Base-by-base conservation (phyloP, 2,797 vertebrate genomes). In the Takifugu rubripes region DNA sequence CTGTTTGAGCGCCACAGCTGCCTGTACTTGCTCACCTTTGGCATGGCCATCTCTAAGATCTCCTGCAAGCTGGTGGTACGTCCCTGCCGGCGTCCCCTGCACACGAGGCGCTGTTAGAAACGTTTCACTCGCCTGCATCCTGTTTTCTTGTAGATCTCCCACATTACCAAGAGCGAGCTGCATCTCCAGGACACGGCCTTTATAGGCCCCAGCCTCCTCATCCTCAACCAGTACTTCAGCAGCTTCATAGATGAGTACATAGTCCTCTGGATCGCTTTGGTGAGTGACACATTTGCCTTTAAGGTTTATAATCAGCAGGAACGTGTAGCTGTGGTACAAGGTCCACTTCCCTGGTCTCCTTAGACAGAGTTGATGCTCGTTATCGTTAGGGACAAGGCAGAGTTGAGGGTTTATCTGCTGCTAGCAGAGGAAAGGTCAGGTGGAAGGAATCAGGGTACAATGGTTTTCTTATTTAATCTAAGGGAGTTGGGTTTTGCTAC, bases 151-250 rank as follows among this genome's bases (percentile, higher is more conserved):
- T 25, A 99, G 97, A 74, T 99, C 50, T 96, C 97, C 60, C 96
- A 99, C 84, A 99, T 99, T 95, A 96, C 96, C 54, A 99, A 94
- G 92, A 99, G 96, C 83, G 94, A 97, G 89, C 85, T 99, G 52
- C 84, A 90, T 78, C 93, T 98, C 76, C 92, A 94, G 48, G 97
- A 99, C 74, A 92, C 93, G 16, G 93, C 94, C 43, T 99, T 98
- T 70, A 91, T 98, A 47, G 97, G 97, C 40, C 97, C 97, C 21
- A 94, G 93, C 56, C 93, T 99, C 66, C 91, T 99, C 69, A 94
- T 99, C 90, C 91, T 99, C 84, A 93, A 99, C 90, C 97, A 99
- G 74, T 99, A 98, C 79, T 99, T 98, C 84, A 94, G 94, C 89
- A 95, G 93, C 86, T 97, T 96, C 73, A 64, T 99, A 56, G 91